Conservation (phyloP, 2,797 vertebrate species). For the Mormyrops boulengeri region DNA sequence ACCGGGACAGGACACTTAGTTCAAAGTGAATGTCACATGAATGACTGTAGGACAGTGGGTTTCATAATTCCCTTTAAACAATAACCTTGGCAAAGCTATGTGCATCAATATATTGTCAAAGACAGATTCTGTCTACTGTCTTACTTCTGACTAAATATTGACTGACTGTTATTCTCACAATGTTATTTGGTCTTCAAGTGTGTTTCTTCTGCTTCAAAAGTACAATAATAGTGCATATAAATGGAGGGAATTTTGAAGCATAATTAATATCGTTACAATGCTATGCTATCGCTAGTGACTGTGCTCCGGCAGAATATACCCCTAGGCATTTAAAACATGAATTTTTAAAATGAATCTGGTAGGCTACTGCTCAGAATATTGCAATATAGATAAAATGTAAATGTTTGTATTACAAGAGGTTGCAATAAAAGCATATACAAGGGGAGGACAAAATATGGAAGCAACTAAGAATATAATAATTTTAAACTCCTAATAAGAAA, state of each 20-base stretch:
- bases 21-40: background rate
- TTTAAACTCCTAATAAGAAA: background rate
- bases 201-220: background rate
- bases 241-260: no score
- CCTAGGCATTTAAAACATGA: background rate
- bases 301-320: background rate
- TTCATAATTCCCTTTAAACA: background rate
- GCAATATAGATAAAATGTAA: background rate
- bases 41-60: background rate
- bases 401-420: background rate
- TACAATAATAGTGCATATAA: background rate
- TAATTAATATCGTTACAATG: background rate
- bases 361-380: background rate
- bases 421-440: background rate
- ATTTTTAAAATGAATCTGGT: background rate
- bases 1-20: background rate
- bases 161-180: background rate
- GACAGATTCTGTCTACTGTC: background rate
- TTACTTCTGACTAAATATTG: background rate
- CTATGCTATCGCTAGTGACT: background rate
- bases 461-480: background rate
- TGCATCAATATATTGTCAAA: background rate
- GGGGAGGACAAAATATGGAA: background rate
- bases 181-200: background rate
- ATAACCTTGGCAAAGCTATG: background rate